A percentile compares a stretch with the other conserved stretches of the same genome.
phyloP scores from a whole-genome alignment of 2,888 invertebrate genomes.

The Invenusta paracnida region DNA sequence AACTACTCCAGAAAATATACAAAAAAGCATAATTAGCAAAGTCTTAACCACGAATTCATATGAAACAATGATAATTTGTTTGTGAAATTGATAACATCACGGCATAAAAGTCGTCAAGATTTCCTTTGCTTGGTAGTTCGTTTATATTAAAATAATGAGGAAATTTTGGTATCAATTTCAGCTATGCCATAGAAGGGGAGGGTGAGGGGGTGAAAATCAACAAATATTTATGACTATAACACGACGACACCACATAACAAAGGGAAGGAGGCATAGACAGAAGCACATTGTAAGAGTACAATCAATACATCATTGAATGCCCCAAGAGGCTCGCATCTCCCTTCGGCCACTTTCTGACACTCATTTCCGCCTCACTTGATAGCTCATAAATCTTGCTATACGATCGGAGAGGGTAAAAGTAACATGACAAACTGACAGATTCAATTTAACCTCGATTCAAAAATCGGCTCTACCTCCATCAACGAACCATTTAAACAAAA shows the following conservation, averaged over 20 bases:
- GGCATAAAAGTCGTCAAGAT: background rate
- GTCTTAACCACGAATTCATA: background rate
- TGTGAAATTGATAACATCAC: background rate
- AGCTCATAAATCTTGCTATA: background rate
- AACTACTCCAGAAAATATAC: too few species aligned
- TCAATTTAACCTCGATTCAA: slow-evolving; percentile 1
- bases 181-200: too few species aligned
- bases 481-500: background rate
- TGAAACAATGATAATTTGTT: background rate
- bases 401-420: background rate
- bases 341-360: background rate
- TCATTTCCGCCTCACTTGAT: background rate
- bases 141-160: background rate
- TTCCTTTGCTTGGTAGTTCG: too few species aligned
- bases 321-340: background rate
- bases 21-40: background rate
- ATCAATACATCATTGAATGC: background rate
- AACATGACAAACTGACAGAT: slow-evolving; percentile 29
- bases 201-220: too few species aligned
- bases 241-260: too few species aligned
- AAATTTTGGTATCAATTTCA: too few species aligned
- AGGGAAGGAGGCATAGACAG: too few species aligned
- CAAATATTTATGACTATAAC: too few species aligned
- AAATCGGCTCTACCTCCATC: background rate
- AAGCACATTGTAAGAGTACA: too few species aligned